Conservation (phyloP, 2,113 vertebrate genomes). For the Zosterops japonicus region DNA sequence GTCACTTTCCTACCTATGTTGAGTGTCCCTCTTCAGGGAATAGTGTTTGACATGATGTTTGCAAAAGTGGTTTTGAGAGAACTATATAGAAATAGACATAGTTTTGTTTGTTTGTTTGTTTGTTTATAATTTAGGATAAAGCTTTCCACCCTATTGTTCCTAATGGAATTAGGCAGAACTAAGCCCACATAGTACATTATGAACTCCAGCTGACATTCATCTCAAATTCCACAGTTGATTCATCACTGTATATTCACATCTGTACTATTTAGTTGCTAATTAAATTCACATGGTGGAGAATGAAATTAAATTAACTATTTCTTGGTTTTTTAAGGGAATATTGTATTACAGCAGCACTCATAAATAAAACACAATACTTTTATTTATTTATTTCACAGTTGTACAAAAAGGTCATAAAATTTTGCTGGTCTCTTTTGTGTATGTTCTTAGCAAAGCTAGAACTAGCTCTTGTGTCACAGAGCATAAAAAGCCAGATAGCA, state of each 20-base stretch:
- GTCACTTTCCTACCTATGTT: not conserved
- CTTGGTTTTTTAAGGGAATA: not conserved
- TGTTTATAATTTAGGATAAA: not conserved
- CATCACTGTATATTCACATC: not conserved
- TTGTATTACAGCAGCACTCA: not conserved
- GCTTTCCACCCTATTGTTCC: not conserved
- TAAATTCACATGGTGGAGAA: not conserved
- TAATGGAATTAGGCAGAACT: not conserved
- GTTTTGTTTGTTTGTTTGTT: not conserved
- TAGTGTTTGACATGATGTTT: not conserved
- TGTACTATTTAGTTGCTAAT: slow-evolving; percentile 10
- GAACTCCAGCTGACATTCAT: slow-evolving; percentile 13
- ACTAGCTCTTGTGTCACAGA: not conserved
- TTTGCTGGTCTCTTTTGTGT: not conserved
- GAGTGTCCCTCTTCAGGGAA: not conserved
- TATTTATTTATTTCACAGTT: not conserved
- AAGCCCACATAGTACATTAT: not conserved
- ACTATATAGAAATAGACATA: not conserved
- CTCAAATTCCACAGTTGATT: slow-evolving; percentile 10
- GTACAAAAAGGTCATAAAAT: not conserved
- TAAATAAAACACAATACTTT: not conserved
- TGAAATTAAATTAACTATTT: not conserved
- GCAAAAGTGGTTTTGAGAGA: not conserved
- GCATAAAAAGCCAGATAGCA: not conserved
- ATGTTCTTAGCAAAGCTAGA: not conserved